Percentiles rank a stretch among this genome's conserved stretches.
Evolutionary conservation across 1,140 invertebrate species (phyloP).

Genomic region (Lerema accius): DNA sequence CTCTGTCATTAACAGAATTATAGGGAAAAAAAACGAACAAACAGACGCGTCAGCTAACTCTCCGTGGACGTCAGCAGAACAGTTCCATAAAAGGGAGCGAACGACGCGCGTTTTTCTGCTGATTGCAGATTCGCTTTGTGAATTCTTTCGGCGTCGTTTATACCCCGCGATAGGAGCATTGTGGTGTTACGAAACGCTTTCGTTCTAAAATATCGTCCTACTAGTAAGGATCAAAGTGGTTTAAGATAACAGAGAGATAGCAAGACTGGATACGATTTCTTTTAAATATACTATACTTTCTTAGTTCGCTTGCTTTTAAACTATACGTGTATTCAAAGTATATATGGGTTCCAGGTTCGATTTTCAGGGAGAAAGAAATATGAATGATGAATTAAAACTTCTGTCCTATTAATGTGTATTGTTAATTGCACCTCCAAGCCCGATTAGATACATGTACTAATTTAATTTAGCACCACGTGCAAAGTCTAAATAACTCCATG

Average conservation of each 20-base stretch:
- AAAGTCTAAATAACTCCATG: no score
- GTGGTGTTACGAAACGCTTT: slow-evolving; percentile 11
- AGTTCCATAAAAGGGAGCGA: slow-evolving; percentile 20
- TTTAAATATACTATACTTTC: no score
- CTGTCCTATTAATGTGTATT: no score
- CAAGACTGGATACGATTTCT: not conserved
- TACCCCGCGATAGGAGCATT: slow-evolving; percentile 13
- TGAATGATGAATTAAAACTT: no score
- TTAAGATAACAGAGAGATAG: not conserved
- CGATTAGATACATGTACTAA: no score
- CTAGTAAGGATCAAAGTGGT: not conserved
- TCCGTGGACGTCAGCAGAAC: slow-evolving; percentile 22
- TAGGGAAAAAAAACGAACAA: not conserved
- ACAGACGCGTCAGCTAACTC: slow-evolving; percentile 28
- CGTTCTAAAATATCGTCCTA: not conserved
- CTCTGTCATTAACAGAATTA: no score
- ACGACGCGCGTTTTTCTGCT: slow-evolving; percentile 30
- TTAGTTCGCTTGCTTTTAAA: no score
- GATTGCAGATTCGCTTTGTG: slow-evolving; percentile 35
- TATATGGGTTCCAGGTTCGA: no score
- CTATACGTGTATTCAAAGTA: no score
- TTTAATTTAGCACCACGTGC: no score
- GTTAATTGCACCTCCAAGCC: no score
- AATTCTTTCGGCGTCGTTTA: slow-evolving; percentile 32
- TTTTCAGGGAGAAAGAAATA: no score